phyloP scores from a whole-genome alignment of 2,113 vertebrate species.

The Rhynchopsitta pachyrhyncha region DNA sequence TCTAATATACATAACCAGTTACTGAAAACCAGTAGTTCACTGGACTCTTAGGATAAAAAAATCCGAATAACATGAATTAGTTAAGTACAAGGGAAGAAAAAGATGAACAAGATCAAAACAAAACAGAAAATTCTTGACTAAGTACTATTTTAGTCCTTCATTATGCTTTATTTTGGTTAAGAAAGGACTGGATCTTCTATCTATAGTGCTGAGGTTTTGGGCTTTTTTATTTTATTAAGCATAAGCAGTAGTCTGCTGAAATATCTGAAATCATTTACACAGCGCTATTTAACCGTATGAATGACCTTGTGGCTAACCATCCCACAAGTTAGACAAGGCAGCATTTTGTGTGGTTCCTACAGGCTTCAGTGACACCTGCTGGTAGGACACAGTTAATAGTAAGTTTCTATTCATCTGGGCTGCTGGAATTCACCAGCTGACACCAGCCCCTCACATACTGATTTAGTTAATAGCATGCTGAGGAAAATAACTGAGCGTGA shows the following conservation, averaged over 20 bases:
- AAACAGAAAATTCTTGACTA: background rate
- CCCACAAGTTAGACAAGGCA: background rate
- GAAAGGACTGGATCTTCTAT: background rate
- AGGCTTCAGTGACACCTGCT: constrained; percentile 1
- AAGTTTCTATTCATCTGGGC: background rate
- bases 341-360: background rate
- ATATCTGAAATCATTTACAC: background rate
- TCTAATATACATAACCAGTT: background rate
- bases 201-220: background rate
- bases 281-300: background rate
- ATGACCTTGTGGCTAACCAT: background rate
- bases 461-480: background rate
- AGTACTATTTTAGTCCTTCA: background rate
- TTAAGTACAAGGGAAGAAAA: background rate
- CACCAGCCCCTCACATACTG: background rate
- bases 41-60: background rate
- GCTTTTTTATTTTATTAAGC: background rate
- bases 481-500: background rate
- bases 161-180: background rate
- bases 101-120: background rate
- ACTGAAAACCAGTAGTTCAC: background rate
- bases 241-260: background rate
- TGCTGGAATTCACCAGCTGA: background rate
- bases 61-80: background rate
- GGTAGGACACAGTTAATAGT: background rate